Base-by-base conservation (phyloP, 2,113 vertebrate genomes). In the Amphiprion percula region DNA sequence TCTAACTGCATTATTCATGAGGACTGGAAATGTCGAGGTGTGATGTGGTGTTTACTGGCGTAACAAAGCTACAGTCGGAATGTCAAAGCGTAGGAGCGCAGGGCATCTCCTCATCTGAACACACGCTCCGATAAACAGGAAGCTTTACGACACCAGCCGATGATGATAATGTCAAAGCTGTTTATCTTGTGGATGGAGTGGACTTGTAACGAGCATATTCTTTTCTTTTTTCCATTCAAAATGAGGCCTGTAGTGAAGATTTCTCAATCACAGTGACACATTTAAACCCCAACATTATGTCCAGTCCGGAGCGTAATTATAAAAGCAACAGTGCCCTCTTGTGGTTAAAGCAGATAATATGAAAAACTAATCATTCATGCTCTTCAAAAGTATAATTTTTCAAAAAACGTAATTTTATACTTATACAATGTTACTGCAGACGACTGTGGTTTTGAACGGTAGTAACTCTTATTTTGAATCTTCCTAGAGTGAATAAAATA, bases 1-100 rank as follows among this genome's bases (percentile, higher is more conserved):
- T 41, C 54, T 0, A 2, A 5, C 16, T 90, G 76, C 65, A 85
- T 92, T 81, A 91, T 91, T 90, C 82, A 86, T 82, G 84, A 86
- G 74, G 55, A 1, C 58, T n/a, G 62, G 68, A 72, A 50, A 63
- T 55, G 74, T 74, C 4, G 30, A 74, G 79, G 52, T 37, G 77
- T 26, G 77, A 86, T 69, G 28, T 1, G 68, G 37, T 1, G 74
- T 77, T 24, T 39, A 19, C 59, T 0, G 5, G 23, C 28, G 24
- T 54, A 33, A 47, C 70, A 64, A 33, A 15, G 65, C 68, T 67
- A n/a, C 74, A 86, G 86, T 16, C 47, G 19, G 59, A 77, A 62
- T 58, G 64, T 77, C 53, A 80, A 37, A 26, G 17, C 37, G 63
- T 56, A 59, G 0, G 16, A 49, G 53, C 55, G 4, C 12, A 11